Conservation (phyloP, 2,888 invertebrate genomes). For the Polyploca ridens region DNA sequence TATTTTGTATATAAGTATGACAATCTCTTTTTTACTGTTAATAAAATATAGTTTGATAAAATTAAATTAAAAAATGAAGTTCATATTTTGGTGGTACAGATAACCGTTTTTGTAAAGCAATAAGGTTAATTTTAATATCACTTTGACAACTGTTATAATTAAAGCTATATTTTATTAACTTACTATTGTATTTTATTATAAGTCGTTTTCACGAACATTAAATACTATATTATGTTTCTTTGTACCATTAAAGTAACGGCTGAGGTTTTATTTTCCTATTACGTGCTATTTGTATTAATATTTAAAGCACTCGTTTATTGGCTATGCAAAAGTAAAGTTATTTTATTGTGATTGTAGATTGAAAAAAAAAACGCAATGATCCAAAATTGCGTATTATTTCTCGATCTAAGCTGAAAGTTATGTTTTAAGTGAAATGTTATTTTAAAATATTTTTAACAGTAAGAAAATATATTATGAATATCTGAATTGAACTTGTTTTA, state of each 20-base stretch:
- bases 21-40: too few relatives aligned
- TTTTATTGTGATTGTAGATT: not conserved
- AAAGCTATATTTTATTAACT: too few relatives aligned
- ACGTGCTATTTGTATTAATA: not conserved
- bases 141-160: too few relatives aligned
- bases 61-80: too few relatives aligned
- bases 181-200: too few relatives aligned
- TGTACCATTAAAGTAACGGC: not conserved
- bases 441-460: constrained; percentile 30
- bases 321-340: not conserved
- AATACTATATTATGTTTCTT: too few relatives aligned
- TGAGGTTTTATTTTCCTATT: not conserved
- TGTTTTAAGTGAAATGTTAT: constrained; percentile 27
- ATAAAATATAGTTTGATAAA: too few relatives aligned
- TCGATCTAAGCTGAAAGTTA: not conserved
- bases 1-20: too few relatives aligned
- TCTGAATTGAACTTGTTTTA: constrained; percentile 25
- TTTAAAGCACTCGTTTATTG: not conserved
- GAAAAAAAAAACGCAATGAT: not conserved
- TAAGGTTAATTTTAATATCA: too few relatives aligned
- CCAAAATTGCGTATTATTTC: not conserved
- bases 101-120: too few relatives aligned
- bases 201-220: too few relatives aligned
- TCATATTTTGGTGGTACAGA: too few relatives aligned
- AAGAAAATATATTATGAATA: constrained; percentile 36